Conservation (phyloP, 30 jellyfish, hydroid and myxozoan genomes). For the Aurelia coerulea region DNA sequence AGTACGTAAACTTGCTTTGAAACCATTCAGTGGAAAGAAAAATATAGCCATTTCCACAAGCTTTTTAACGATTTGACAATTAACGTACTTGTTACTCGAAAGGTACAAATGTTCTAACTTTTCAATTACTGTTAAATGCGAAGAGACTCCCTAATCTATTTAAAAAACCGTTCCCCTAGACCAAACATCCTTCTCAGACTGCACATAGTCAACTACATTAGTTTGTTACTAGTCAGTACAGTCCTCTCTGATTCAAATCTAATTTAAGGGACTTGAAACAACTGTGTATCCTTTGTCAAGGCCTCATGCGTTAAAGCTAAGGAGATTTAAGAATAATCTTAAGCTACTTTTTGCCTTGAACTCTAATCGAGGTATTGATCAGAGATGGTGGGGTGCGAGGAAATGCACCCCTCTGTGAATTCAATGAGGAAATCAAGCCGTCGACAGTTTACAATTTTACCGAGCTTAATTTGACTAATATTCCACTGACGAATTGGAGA, state of each 20-base stretch:
- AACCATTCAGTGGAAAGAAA: no score
- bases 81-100: no score
- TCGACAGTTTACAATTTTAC: slow-evolving; percentile 5
- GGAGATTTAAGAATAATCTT: slow-evolving; percentile 14
- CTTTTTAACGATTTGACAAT: no score
- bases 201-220: background rate
- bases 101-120: no score
- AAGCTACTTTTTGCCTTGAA: background rate
- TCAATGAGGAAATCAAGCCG: slow-evolving; percentile 29
- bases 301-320: slow-evolving; percentile 17
- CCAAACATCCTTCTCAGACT: slow-evolving; percentile 51
- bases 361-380: slow-evolving; percentile 18
- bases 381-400: slow-evolving; percentile 67
- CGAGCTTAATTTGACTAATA: slow-evolving; percentile 4
- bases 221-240: background rate
- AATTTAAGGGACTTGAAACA: background rate
- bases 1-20: no score
- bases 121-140: no score
- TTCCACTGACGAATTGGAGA: slow-evolving; percentile 5
- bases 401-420: slow-evolving; percentile 34
- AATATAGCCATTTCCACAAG: no score
- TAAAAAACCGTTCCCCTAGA: background rate
- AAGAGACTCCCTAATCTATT: slow-evolving; percentile 8
- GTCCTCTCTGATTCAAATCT: slow-evolving; percentile 34
- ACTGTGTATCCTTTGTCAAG: background rate